Evolutionary conservation across 2,888 invertebrate genomes (phyloP), one percentile per base, ranked within the genome.

Genomic region (Eubasilissa splendida): DNA sequence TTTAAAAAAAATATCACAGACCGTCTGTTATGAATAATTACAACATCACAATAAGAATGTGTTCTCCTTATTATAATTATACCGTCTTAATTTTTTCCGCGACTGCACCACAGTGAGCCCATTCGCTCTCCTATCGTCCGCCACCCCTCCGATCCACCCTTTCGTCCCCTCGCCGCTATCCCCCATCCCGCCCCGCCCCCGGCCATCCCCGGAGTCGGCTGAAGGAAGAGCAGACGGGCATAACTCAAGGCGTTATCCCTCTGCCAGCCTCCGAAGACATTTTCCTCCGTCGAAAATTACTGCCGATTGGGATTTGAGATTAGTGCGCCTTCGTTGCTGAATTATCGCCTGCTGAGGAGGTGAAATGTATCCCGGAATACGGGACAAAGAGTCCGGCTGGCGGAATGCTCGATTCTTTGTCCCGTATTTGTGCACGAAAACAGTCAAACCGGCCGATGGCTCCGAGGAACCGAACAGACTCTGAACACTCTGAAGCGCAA

Each of bases 251-350:
- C 81, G 80, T 84, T 84, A 83, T 84, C 84, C 85, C 84, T 84
- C 42, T 79, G 84, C 84, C 86, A 87, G 87, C 86, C 88, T 87
- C 86, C 87, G 87, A 87, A 87, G 87, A 88, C 88, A 88, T 86
- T 88, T 88, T 87, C 87, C 86, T 87, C 85, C 86, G 86, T 85
- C 86, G 85, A 87, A 87, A 88, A 88, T 88, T 88, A 88, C 88
- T 87, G 87, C 87, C 87, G 87, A 85, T 84, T 84, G 84, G 85
- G 85, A 85, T 84, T 83, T 79, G 83, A 80, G 85, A 84, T 85
- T 85, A 84, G 84, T 84, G 75, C 84, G 80, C 79, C 82, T 81
- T 73, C 84, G 79, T 83, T 81, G 78, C 83, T 81, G 82, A 84
- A 81, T 84, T 82, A 82, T 82, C 81, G 80, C 82, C 80, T 83